Percentiles rank a stretch among this genome's conserved stretches.
Evolutionary conservation across 2,797 vertebrate species (phyloP).

Genomic region (Poeciliopsis turneri): DNA sequence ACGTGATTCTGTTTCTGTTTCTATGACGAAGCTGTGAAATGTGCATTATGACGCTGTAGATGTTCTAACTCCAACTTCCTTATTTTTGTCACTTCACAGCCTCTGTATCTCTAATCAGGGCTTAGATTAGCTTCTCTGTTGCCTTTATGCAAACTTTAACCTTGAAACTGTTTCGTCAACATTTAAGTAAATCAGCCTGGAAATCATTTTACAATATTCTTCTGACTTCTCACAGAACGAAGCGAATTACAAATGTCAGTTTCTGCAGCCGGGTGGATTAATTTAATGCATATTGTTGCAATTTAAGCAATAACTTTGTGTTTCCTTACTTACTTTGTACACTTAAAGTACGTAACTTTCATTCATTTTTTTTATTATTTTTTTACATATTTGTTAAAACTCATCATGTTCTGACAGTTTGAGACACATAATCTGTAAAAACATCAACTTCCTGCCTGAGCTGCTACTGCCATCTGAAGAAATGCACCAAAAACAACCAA

Average conservation of each 20-base stretch:
- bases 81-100: background rate
- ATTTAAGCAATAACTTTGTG: background rate
- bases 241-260: conserved; percentile 6
- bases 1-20: conserved; percentile 39
- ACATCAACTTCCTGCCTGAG: too few species aligned
- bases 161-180: background rate
- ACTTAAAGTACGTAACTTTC: too few species aligned
- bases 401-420: too few species aligned
- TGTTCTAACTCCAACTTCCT: conserved; percentile 62
- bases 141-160: conserved; percentile 7
- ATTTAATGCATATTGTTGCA: background rate
- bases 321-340: too few species aligned
- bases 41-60: conserved; percentile 61
- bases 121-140: background rate
- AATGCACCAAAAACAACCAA: too few species aligned
- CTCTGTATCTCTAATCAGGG: background rate
- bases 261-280: background rate
- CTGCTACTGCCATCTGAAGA: too few species aligned
- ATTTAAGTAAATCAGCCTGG: background rate
- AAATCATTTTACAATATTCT: background rate
- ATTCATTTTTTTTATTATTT: too few species aligned
- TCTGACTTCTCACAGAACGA: conserved; percentile 3
- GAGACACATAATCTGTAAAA: too few species aligned
- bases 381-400: too few species aligned
- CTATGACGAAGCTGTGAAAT: conserved; percentile 77